Evolutionary conservation across 2,797 vertebrate species (phyloP), one percentile per base, ranked within the genome.

Genomic region (Gymnothorax javanicus): DNA sequence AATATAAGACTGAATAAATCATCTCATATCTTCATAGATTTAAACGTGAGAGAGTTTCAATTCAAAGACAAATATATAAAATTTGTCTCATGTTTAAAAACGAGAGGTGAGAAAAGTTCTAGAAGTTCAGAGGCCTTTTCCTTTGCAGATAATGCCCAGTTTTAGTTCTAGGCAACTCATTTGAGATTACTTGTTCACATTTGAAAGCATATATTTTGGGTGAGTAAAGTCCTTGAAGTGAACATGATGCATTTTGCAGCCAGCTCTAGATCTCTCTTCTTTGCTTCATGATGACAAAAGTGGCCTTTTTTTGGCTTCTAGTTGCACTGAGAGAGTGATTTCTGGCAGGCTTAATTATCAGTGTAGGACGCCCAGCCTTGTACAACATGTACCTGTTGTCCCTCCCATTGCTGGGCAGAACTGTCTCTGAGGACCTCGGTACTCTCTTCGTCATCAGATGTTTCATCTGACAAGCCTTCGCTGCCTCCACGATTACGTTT

Each of bases 391-490:
- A 2, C 33, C 8, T 67, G 7, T 13, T 15, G 12, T 15, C 62
- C 3, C 13, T 4, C 62, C 62, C 62, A 64, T 17, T 33, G 69
- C 27, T 73, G 69, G 69, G 25, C 1, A 2, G 25, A 73, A 27
- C 11, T n/a, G 69, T 73, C 11, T 23, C 33, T 13, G 27, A 8
- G 11, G 12, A 11, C n/a, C 25, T 73, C 25, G 4, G 13, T 15
- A 15, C 4, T 23, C 20, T 92, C 97, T 2, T 96, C 95, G 0
- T 96, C 94, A 0, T 96, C 97, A 85, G 94, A 96, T 0, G 93
- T 89, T 0, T 89, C 93, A 6, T 88, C 85, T 0, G 64, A 88
- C 86, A 90, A 23, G 1, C 83, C 89, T 0, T 88, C 62, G 64
- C 90, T 89, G 88, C 88, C 84, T 58, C 90, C 90, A 2, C 89